phyloP scores from a whole-genome alignment of 1,140 invertebrate genomes.

The Musca vetustissima region DNA sequence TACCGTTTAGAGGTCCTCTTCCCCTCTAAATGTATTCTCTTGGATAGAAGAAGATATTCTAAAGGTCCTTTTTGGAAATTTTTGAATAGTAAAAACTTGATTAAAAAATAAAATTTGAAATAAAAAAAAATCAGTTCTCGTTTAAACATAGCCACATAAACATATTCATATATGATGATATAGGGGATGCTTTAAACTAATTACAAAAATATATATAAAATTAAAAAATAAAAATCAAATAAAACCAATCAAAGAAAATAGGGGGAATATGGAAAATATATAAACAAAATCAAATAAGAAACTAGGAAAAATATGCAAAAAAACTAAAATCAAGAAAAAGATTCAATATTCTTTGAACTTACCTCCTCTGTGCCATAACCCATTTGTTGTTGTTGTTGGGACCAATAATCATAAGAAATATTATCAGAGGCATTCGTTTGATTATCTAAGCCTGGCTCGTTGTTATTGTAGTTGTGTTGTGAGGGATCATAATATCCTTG shows the following conservation, averaged over 20 bases:
- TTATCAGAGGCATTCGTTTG: slow-evolving; percentile 13
- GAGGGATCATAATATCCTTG: slow-evolving; percentile 43
- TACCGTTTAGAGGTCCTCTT: too few species aligned
- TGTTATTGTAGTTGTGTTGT: slow-evolving; percentile 33
- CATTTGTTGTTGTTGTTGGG: slow-evolving; percentile 27
- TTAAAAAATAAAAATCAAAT: neutral
- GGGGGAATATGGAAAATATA: neutral
- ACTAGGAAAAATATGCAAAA: neutral
- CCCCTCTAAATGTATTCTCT: too few species aligned
- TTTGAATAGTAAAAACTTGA: too few species aligned
- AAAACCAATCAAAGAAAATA: neutral
- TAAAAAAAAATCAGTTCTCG: neutral
- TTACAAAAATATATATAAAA: neutral
- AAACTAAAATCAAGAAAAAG: neutral
- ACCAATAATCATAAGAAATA: slow-evolving; percentile 26
- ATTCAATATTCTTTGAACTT: neutral
- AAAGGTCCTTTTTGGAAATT: too few species aligned
- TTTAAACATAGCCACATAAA: slow-evolving; percentile 1
- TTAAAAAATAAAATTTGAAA: too few species aligned
- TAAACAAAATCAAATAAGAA: neutral
- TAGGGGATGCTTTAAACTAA: neutral
- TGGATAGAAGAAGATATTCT: too few species aligned
- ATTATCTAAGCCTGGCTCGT: slow-evolving; percentile 1
- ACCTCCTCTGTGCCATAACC: slow-evolving; percentile 30
- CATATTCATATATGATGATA: neutral